phyloP scores from a whole-genome alignment of 2,113 vertebrate genomes.

The Bubo bubo region DNA sequence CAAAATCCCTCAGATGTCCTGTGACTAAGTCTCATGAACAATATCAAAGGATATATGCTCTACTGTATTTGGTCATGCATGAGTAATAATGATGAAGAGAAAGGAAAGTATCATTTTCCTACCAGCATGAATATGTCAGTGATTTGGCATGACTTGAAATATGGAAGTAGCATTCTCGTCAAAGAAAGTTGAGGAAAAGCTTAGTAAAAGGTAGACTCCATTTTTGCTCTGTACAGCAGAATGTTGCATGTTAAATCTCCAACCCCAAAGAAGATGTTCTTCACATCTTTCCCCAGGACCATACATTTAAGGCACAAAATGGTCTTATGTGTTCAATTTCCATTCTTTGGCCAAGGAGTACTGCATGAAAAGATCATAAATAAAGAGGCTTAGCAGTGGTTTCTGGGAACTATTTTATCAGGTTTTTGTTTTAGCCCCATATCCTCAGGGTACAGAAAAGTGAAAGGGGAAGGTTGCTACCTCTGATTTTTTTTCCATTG shows the following conservation, averaged over 20 bases:
- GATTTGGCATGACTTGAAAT: background rate
- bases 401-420: background rate
- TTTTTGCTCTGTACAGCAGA: background rate
- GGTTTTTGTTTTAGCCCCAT: background rate
- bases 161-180: background rate
- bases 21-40: background rate
- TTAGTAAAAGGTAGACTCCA: background rate
- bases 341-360: background rate
- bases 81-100: background rate
- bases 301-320: background rate
- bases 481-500: background rate
- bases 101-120: background rate
- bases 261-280: accelerated
- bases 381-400: background rate
- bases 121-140: background rate
- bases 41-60: background rate
- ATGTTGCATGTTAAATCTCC: background rate
- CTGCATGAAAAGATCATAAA: background rate
- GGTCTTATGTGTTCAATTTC: background rate
- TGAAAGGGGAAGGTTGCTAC: background rate
- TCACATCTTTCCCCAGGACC: background rate
- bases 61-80: background rate
- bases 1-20: background rate
- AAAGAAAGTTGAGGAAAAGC: background rate
- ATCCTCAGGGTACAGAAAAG: background rate